Base-by-base conservation (phyloP, 1,140 invertebrate genomes). In the Aphis craccivora region DNA sequence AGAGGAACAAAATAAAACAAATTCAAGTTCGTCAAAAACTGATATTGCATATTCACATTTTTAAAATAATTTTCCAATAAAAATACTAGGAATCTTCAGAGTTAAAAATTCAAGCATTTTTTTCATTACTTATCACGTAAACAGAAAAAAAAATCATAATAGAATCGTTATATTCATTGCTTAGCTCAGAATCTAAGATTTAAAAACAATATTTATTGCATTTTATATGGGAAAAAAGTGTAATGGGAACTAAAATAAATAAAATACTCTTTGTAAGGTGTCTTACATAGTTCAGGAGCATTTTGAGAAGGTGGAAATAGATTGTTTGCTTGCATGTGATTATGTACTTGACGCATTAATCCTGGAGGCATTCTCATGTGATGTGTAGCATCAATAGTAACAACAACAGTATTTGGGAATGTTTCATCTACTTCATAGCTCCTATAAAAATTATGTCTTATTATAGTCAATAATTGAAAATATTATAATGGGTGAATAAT, bases 361-460 rank as follows among this genome's bases (percentile, higher is more conserved):
- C 35, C 91, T 22, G 67, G 76, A 53, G 91, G 91, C 91, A 93
- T 93, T 84, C 91, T 83, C 67, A 93, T 84, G 30, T 84, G 76
- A 93, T 93, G 91, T 43, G 91, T 93, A 37, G 91, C 91, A 53
- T 93, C 91, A 93, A 93, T 93, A 40, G 91, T 93, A 55, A 93
- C 91, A 84, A 93, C 91, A 93, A 93, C 91, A 84, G 91, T 93
- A 55, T 93, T 93, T 37, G 91, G 81, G 25, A 83, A 93, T n/a
- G 91, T 84, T n/a, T 93, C 91, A 53, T 93, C 91, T 4, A 93
- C 81, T 93, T 93, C 91, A 86, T 93, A 93, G 1, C 91, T 93
- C 81, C 81, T 83, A 35, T 37, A 5, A 67, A 67, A 90, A 88
- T 25, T 30, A 86, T 48, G n/a, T 35, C 48, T 45, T n/a, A 48